Conservation (phyloP, 1,140 invertebrate species). For the Drosophila mauritiana region DNA sequence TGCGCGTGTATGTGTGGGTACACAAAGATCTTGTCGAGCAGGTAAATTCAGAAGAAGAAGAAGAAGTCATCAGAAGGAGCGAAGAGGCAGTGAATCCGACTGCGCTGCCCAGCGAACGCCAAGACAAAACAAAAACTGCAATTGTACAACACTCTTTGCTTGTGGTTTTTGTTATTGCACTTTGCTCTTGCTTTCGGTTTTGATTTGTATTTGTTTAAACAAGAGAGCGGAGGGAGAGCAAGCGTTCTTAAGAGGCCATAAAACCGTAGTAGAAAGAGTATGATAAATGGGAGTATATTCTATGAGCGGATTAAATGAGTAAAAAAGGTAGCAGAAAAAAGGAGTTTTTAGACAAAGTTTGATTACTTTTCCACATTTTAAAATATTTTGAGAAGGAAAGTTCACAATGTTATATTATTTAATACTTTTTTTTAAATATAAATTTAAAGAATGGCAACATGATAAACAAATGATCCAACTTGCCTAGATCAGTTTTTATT, state of each 20-base stretch:
- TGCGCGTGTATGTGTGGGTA: constrained; percentile 41
- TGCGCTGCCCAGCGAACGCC: constrained; percentile 64
- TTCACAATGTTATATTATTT: neutral
- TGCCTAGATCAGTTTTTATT: too few species aligned
- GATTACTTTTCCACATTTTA: too few species aligned
- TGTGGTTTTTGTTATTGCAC: constrained; percentile 39
- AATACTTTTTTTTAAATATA: neutral
- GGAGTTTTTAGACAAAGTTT: neutral
- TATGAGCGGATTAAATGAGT: constrained; percentile 1
- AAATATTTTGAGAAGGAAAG: neutral
- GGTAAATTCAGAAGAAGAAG: constrained; percentile 60
- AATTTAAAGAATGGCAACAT: too few species aligned
- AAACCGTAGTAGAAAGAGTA: constrained; percentile 32
- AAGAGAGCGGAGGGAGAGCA: constrained; percentile 8
- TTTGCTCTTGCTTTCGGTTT: constrained; percentile 26
- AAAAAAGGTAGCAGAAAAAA: constrained; percentile 27
- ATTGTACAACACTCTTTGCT: constrained; percentile 56
- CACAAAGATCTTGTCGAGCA: constrained; percentile 77
- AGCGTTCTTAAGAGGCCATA: constrained; percentile 14
- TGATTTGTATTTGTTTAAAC: constrained; percentile 22
- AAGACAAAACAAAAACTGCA: constrained; percentile 78
- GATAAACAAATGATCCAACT: too few species aligned
- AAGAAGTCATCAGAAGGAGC: neutral
- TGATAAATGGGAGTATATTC: constrained; percentile 25
- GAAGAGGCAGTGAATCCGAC: constrained; percentile 31